Percentiles rank a stretch among this genome's conserved stretches.
phyloP scores from a whole-genome alignment of 2,797 vertebrate genomes.

The Chloroceryle inda region DNA sequence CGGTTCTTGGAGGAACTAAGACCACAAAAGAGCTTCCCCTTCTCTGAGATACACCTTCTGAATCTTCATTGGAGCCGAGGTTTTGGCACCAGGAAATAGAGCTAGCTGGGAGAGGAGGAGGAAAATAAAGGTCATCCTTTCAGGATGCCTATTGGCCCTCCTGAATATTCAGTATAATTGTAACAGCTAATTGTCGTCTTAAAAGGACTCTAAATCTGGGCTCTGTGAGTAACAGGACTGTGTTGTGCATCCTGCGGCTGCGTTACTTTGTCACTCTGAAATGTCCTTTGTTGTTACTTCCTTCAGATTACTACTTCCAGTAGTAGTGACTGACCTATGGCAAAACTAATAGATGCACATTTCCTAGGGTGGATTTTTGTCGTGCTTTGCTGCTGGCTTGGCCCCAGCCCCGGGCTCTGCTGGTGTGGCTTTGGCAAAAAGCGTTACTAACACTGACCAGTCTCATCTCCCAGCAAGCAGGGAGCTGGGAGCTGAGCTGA shows the following conservation, averaged over 20 bases:
- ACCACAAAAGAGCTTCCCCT: neutral
- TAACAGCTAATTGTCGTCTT: neutral
- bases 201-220: neutral
- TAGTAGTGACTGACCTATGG: neutral
- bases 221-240: neutral
- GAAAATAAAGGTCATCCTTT: neutral
- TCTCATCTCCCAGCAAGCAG: neutral
- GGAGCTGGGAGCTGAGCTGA: neutral
- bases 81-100: neutral
- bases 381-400: neutral
- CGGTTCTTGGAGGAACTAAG: neutral
- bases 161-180: neutral
- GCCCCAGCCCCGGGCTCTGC: neutral
- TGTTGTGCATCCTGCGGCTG: fast-evolving
- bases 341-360: neutral
- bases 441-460: neutral
- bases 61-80: neutral
- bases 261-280: neutral
- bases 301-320: neutral
- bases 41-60: neutral
- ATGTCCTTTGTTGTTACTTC: neutral
- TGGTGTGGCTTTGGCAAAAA: neutral
- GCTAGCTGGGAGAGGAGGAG: neutral
- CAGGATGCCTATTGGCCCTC: neutral
- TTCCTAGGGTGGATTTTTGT: neutral